Evolutionary conservation across 2,797 vertebrate species (phyloP).

Genomic region (Passerculus sandwichensis): DNA sequence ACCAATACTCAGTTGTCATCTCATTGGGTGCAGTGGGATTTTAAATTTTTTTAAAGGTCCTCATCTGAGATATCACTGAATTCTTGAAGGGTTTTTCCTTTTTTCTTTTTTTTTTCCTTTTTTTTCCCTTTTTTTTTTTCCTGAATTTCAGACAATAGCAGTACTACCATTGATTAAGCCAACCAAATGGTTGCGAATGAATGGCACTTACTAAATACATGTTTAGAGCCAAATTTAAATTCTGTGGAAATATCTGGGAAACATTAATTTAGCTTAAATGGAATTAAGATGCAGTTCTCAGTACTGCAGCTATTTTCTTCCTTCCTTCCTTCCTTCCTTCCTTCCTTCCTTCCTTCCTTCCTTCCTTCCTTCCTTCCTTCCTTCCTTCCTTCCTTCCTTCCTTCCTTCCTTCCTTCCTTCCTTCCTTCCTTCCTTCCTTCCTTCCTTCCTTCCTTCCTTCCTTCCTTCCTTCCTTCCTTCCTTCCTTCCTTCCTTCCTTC

Average conservation of each 20-base stretch:
- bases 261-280: not conserved
- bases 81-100: not conserved
- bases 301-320: not conserved
- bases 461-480: too few relatives aligned
- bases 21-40: not conserved
- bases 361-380: not conserved
- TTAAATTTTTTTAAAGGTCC: not conserved
- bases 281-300: not conserved
- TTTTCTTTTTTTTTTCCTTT: not conserved
- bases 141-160: not conserved
- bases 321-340: not conserved
- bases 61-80: not conserved
- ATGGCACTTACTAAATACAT: not conserved
- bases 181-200: conserved; percentile 1
- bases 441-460: not conserved
- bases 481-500: not conserved
- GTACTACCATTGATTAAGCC: not conserved
- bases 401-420: not conserved
- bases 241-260: not conserved
- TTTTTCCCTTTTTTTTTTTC: not conserved
- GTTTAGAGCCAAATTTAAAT: not conserved
- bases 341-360: not conserved
- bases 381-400: too few relatives aligned
- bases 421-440: too few relatives aligned
- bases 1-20: conserved; percentile 27